A percentile compares a stretch with the other conserved stretches of the same genome.
phyloP scores from a whole-genome alignment of 2,797 vertebrate genomes.

The Myotis planiceps region DNA sequence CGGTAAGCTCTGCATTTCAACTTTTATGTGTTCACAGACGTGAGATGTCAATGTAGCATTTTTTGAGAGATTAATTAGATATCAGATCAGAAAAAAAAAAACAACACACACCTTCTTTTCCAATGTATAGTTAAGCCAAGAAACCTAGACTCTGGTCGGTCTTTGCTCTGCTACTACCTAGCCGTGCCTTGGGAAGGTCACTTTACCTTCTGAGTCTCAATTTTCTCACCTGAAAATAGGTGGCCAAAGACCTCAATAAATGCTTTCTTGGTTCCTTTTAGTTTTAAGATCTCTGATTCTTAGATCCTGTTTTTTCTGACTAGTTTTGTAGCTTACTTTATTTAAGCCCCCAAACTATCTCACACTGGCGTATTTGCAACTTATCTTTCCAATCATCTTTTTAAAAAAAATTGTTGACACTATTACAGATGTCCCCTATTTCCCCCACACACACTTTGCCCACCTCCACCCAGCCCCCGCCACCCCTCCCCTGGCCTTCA shows the following conservation, averaged over 20 bases:
- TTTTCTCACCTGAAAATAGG: not conserved
- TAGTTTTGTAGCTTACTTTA: not conserved
- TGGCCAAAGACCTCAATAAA: not conserved
- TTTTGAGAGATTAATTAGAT: not conserved
- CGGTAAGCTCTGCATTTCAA: constrained; percentile 88
- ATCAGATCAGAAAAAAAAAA: not conserved
- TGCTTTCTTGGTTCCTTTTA: not conserved
- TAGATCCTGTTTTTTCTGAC: not conserved
- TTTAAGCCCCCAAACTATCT: not conserved
- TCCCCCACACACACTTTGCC: not conserved
- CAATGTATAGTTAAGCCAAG: not conserved
- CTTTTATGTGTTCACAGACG: not conserved
- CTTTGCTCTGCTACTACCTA: not conserved
- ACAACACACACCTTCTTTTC: not conserved
- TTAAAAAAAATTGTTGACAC: not conserved
- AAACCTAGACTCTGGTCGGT: not conserved
- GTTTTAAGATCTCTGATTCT: not conserved
- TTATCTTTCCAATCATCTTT: not conserved
- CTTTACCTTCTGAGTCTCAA: not conserved
- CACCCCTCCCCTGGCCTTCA: not conserved
- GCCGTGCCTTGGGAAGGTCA: not conserved
- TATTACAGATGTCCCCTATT: not conserved
- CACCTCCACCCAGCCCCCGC: no score
- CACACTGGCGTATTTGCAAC: not conserved
- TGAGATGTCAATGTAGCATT: not conserved